A percentile compares a stretch with the other conserved stretches of the same genome.
These are phyloP conservation scores for Paelopatides confundens DNA, from an alignment of 53 echinoderm and acorn worm genomes.

Conservation along the genomic window DNA sequence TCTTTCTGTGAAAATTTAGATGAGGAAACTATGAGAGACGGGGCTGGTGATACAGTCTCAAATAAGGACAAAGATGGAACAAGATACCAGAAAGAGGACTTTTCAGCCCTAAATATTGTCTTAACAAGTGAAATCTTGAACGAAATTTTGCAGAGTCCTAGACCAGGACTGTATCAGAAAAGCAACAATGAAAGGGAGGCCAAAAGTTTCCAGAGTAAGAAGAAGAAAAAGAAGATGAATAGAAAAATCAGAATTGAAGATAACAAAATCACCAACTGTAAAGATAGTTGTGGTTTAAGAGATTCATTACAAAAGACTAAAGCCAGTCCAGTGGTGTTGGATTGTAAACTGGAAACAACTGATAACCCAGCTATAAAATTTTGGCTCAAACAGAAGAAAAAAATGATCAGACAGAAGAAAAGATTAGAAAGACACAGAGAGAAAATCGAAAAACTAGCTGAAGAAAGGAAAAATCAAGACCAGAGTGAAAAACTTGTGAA, in stretches of 20 bases:
- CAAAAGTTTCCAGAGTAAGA: neutral
- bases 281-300: neutral
- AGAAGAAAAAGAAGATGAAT: conserved; percentile 21
- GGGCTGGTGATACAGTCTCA: conserved; percentile 6
- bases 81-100: conserved; percentile 2
- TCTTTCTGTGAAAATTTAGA: conserved; percentile 57
- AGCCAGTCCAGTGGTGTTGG: conserved; percentile 26
- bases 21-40: conserved; percentile 5
- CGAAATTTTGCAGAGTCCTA: conserved; percentile 72
- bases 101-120: conserved; percentile 27
- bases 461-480: conserved; percentile 6
- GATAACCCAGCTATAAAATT: conserved; percentile 68
- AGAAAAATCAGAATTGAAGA: neutral
- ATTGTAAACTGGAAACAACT: conserved; percentile 68
- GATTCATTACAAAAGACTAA: neutral
- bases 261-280: neutral
- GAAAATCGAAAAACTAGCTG: conserved; percentile 39
- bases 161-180: conserved; percentile 49
- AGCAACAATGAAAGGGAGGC: neutral
- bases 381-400: conserved; percentile 83
- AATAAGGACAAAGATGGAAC: neutral
- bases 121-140: conserved; percentile 69
- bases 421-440: conserved; percentile 61
- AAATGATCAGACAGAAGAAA: conserved; percentile 62
- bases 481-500: conserved; percentile 30